A percentile compares a stretch with the other conserved stretches of the same genome.
Evolutionary conservation across 2,113 vertebrate genomes (phyloP).

Genomic region (Hippocampus comes): DNA sequence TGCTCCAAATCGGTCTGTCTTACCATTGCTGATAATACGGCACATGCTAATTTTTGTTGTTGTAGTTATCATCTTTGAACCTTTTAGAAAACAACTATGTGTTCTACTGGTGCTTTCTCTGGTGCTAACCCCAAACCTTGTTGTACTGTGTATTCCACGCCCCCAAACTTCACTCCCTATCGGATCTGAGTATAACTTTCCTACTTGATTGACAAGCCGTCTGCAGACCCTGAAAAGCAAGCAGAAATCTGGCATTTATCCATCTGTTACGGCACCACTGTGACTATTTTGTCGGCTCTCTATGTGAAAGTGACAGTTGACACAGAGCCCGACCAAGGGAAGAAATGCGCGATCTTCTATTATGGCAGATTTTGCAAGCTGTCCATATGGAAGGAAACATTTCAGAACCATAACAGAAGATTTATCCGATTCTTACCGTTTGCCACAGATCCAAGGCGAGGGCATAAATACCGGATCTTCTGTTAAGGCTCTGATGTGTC

Average conservation of each 20-base stretch:
- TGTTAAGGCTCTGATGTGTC: not conserved
- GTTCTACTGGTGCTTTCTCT: conserved; percentile 4
- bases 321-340: no score
- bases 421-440: no score
- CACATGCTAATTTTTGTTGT: not conserved
- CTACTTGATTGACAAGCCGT: not conserved
- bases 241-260: no score
- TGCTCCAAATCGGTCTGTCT: not conserved
- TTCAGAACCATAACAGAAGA: no score
- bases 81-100: not conserved
- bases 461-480: not conserved
- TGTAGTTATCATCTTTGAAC: not conserved
- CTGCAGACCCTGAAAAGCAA: not conserved
- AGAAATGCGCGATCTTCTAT: no score
- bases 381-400: no score
- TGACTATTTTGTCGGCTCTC: not conserved
- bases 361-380: no score
- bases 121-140: not conserved
- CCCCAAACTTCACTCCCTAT: not conserved
- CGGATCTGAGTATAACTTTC: not conserved
- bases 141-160: not conserved
- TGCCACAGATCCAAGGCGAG: not conserved
- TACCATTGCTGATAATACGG: not conserved
- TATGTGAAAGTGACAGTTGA: not conserved
- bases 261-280: no score